Evolutionary conservation across 2,797 vertebrate genomes (phyloP).

Genomic region (Peromyscus melanophrys): DNA sequence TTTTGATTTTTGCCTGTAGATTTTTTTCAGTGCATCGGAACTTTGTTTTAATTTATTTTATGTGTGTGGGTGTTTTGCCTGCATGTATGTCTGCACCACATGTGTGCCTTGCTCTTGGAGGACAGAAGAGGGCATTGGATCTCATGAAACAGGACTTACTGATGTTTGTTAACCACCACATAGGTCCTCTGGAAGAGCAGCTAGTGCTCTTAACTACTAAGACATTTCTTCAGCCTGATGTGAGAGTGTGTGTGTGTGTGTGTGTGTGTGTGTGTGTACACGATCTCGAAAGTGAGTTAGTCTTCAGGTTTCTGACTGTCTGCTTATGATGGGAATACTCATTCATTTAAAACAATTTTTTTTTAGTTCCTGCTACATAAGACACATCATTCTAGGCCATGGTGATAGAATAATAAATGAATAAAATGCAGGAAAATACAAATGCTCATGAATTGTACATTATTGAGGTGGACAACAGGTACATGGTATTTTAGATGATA

Average conservation of each 20-base stretch:
- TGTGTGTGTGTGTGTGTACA: not conserved
- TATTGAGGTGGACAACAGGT: not conserved
- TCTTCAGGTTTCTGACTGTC: not conserved
- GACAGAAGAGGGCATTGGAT: not conserved
- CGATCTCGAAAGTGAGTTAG: not conserved
- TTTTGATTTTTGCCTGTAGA: conserved; percentile 3
- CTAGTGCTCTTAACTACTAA: not conserved
- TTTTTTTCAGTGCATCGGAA: not conserved
- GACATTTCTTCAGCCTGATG: not conserved
- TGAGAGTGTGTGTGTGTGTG: too few species aligned
- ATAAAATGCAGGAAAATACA: not conserved
- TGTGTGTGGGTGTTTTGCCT: not conserved
- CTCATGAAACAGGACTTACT: not conserved
- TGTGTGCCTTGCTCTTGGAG: not conserved
- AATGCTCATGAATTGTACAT: not conserved
- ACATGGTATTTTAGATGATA: not conserved
- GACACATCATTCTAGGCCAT: not conserved
- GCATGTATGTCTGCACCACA: not conserved
- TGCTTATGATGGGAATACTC: conserved; percentile 22
- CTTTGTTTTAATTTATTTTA: not conserved
- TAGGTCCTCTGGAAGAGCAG: not conserved
- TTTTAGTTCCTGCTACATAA: not conserved
- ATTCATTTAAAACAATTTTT: not conserved
- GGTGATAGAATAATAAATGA: not conserved
- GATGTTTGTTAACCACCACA: not conserved